Evolutionary conservation across 1,140 invertebrate species (phyloP).

Genomic region (Marisa cornuarietis): DNA sequence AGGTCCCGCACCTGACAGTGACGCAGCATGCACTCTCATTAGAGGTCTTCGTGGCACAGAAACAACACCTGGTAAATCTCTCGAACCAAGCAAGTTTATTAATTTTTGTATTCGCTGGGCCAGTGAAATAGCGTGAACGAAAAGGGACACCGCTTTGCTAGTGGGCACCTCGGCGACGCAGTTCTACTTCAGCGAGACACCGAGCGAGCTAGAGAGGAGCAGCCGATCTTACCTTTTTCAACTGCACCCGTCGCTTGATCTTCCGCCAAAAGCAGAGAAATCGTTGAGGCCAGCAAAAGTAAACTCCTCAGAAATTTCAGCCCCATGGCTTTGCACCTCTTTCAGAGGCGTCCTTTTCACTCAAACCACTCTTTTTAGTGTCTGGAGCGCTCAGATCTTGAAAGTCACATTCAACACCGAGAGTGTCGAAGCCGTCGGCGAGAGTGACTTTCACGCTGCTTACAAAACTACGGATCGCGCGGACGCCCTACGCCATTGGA

Average conservation of each 20-base stretch:
- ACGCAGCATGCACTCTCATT: too few species aligned
- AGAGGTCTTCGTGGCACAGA: too few species aligned
- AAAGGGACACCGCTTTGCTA: not conserved
- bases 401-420: too few species aligned
- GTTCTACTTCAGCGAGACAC: not conserved
- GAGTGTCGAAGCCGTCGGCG: too few species aligned
- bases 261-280: not conserved
- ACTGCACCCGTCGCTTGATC: constrained; percentile 11
- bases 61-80: constrained; percentile 9
- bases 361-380: too few species aligned
- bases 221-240: constrained; percentile 8
- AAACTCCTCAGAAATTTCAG: constrained; percentile 26
- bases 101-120: not conserved
- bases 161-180: not conserved
- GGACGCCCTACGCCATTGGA: constrained; percentile 2
- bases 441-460: not conserved
- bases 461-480: constrained; percentile 9
- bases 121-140: not conserved
- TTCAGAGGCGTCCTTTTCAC: too few species aligned
- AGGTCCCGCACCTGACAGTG: too few species aligned
- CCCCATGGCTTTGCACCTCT: constrained; percentile 16
- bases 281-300: constrained; percentile 20
- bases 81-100: not conserved
- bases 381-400: too few species aligned
- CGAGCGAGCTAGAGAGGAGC: too few species aligned